Percentiles rank a stretch among this genome's conserved stretches.
Evolutionary conservation across 2,888 invertebrate genomes (phyloP).

Genomic region (Mesopsocus fuscifrons): DNA sequence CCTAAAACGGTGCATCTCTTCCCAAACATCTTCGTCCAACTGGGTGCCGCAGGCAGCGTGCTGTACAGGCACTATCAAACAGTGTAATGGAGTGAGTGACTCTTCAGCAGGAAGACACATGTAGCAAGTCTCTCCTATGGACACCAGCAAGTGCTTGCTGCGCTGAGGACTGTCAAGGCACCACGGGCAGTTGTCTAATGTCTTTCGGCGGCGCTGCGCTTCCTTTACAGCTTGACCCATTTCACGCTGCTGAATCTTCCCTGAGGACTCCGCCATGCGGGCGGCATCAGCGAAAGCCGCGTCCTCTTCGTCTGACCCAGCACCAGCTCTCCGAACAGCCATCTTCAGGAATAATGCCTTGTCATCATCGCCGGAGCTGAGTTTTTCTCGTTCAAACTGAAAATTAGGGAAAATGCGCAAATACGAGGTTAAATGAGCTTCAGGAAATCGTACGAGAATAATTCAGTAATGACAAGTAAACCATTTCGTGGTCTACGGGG

Average conservation of each 20-base stretch:
- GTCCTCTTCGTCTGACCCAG: constrained; percentile 43
- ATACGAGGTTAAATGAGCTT: too few species aligned
- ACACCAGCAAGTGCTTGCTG: constrained; percentile 67
- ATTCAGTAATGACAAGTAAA: too few species aligned
- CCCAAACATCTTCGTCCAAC: constrained; percentile 89
- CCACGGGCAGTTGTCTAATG: constrained; percentile 58
- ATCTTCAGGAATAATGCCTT: constrained; percentile 61
- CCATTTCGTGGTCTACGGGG: too few species aligned
- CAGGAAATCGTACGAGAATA: too few species aligned
- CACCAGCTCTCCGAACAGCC: constrained; percentile 22
- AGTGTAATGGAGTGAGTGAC: constrained; percentile 72
- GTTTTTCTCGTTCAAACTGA: constrained; percentile 62
- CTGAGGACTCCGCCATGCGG: constrained; percentile 38
- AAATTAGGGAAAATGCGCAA: constrained; percentile 21
- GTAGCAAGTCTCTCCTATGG: constrained; percentile 58
- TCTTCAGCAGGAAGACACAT: constrained; percentile 59
- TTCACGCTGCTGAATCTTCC: constrained; percentile 40
- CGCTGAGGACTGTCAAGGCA: constrained; percentile 68
- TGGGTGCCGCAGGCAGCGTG: constrained; percentile 64
- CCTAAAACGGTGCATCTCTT: constrained; percentile 60
- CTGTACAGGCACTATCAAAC: constrained; percentile 53
- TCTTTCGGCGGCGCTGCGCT: constrained; percentile 44
- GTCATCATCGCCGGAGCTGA: constrained; percentile 57
- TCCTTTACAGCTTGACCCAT: constrained; percentile 48
- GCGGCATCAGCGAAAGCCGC: constrained; percentile 70